Base-by-base conservation (phyloP, 2,797 vertebrate species). In the Chiloscyllium punctatum region DNA sequence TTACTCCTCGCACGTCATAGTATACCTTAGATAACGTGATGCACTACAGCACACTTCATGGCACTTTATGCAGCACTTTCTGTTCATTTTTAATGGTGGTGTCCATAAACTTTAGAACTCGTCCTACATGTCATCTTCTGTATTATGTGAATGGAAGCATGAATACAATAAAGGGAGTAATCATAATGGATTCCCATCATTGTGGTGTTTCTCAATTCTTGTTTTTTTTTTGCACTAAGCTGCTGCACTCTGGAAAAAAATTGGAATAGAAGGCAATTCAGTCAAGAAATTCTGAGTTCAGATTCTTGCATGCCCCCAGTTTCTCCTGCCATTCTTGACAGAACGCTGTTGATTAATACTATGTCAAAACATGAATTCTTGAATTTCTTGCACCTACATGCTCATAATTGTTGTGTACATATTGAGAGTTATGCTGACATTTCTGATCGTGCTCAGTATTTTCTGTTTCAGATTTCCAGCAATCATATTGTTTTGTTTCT, bases 111-210 rank as follows among this genome's bases (percentile, higher is more conserved):
- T 74, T 77, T 77, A 97, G 98, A 98, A 97, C 97, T 15, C 69
- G 95, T 96, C 97, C 96, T 96, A 97, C 95, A 97, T 98, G 98
- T 98, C 48, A 53, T 48, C 30, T 72, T 71, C 48, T 74, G 30
- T 97, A 98, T 97, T 98, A 97, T 98, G 98, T 98, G 97, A 97
- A 98, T 97, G 95, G 96, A 97, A 96, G 97, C 96, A 97, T 96
- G 94, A 96, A 97, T 97, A 98, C 97, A 99, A 98, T 99, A 99
- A 99, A 99, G 96, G 97, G 96, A 97, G 96, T 95, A 91, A 96
- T 96, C 96, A 82, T 27, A 96, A 95, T 16, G 69, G 71, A 62
- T 86, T 62, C 27, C 27, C 4, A 77, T 18, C 57, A 1, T 57
- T 95, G 42, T 33, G 53, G 53, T 30, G 27, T 13, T n/a, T 74